Conservation (phyloP, 2,888 invertebrate species). For the Amblyteles armatorius region DNA sequence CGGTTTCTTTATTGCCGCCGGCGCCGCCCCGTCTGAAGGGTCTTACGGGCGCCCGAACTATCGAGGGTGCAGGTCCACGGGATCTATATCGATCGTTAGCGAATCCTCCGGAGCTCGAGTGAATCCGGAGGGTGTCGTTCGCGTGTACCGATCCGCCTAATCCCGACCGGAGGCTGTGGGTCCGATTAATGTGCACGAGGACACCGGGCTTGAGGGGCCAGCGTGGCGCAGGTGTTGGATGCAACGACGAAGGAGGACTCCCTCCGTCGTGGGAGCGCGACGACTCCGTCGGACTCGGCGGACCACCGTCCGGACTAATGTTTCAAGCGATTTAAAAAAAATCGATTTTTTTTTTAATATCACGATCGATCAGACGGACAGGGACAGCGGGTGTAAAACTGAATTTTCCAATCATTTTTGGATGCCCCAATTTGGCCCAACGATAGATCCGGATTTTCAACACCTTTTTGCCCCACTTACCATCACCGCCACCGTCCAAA, state of each 20-base stretch:
- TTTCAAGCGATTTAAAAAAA: constrained; percentile 40
- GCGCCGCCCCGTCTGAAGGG: constrained; percentile 67
- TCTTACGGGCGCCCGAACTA: constrained; percentile 69
- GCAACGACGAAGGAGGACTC: constrained; percentile 69
- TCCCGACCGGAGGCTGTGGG: constrained; percentile 87
- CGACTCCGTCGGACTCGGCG: constrained; percentile 81
- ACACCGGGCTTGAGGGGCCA: constrained; percentile 97
- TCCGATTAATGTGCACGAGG: constrained; percentile 94
- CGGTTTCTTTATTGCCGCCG: constrained; percentile 56
- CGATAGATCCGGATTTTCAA: too few species aligned
- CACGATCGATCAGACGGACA: background rate
- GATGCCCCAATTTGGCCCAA: too few species aligned
- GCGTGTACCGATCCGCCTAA: constrained; percentile 75
- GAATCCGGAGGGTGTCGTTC: constrained; percentile 74
- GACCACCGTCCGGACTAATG: constrained; percentile 85
- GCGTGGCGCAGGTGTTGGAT: constrained; percentile 87
- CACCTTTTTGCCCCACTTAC: too few species aligned
- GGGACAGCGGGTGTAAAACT: too few species aligned
- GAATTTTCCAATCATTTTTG: too few species aligned
- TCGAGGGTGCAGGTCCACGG: constrained; percentile 60
- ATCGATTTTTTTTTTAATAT: background rate
- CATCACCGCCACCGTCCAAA: too few species aligned
- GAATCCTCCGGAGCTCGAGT: constrained; percentile 68
- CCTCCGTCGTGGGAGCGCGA: constrained; percentile 75
- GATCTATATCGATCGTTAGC: constrained; percentile 68